These are phyloP conservation scores for Sternarchorhynchus goeldii DNA, from an alignment of 2,797 vertebrate genomes.

Conservation along the genomic window DNA sequence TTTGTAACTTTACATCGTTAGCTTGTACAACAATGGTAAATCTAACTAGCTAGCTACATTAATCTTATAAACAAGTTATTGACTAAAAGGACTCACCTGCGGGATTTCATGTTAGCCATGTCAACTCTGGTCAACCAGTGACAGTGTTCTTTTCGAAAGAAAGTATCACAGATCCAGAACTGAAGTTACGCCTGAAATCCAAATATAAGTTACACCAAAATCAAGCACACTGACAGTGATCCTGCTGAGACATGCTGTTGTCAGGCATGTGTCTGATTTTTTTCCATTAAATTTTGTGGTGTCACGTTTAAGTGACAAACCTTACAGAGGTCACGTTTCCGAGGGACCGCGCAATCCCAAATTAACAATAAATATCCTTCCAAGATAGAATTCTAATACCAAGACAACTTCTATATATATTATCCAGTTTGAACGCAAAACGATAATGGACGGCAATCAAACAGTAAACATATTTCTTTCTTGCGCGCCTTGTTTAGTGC, in stretches of 20 bases:
- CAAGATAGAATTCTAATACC: conserved; percentile 42
- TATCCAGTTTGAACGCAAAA: background rate
- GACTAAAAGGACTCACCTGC: conserved; percentile 69
- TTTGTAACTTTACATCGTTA: too few relatives aligned
- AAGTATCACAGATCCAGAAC: conserved; percentile 34
- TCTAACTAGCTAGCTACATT: background rate
- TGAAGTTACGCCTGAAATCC: conserved; percentile 61
- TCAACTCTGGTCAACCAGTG: conserved; percentile 43
- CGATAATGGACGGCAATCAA: background rate
- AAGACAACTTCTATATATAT: background rate
- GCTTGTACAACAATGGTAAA: too few relatives aligned
- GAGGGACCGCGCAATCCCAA: conserved; percentile 8
- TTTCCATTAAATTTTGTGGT: background rate
- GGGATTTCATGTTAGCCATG: conserved; percentile 76
- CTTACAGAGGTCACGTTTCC: background rate
- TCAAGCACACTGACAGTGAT: conserved; percentile 56
- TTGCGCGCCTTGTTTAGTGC: conserved; percentile 28
- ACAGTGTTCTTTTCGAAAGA: conserved; percentile 19
- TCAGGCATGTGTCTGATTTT: conserved; percentile 52
- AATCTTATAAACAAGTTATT: background rate
- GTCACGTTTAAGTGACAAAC: background rate
- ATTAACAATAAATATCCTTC: conserved; percentile 29
- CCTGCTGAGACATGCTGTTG: conserved; percentile 64
- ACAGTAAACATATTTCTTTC: background rate
- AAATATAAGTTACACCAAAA: conserved; percentile 43